Evolutionary conservation across 2,797 vertebrate genomes (phyloP).

Genomic region (Pogoniulus pusillus): DNA sequence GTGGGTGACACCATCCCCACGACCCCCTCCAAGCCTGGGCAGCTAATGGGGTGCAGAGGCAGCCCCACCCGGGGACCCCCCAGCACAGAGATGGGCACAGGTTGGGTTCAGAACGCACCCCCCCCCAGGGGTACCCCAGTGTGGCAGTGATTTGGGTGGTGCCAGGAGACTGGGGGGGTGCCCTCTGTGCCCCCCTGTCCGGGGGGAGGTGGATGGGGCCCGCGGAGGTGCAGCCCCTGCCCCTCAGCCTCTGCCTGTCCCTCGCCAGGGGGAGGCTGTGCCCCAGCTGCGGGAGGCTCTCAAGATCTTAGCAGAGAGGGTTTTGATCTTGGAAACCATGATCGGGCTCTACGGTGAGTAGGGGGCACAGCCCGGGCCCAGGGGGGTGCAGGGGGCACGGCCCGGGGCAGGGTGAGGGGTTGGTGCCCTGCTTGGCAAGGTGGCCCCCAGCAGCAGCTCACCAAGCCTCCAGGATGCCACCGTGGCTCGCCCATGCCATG

Average conservation of each 20-base stretch:
- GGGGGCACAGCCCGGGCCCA: constrained; percentile 56
- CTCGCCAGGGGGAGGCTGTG: constrained; percentile 97
- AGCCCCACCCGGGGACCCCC: neutral
- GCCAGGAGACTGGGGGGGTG: neutral
- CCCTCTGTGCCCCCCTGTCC: rapidly evolving
- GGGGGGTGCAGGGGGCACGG: neutral
- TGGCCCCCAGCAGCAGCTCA: neutral
- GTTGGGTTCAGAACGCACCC: neutral
- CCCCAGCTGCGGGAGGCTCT: constrained; percentile 99
- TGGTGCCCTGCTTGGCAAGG: neutral
- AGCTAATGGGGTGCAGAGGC: neutral
- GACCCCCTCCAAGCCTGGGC: no score
- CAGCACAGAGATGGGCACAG: neutral
- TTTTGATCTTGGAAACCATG: constrained; percentile 99
- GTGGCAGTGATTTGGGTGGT: rapidly evolving
- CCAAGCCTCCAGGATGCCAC: neutral
- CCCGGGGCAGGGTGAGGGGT: neutral
- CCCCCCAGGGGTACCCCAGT: rapidly evolving
- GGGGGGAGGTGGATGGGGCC: neutral
- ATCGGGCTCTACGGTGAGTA: constrained; percentile 99
- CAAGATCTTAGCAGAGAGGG: constrained; percentile 99
- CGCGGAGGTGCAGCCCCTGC: neutral
- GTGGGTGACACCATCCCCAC: neutral
- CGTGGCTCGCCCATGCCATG: neutral
- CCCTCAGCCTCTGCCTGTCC: constrained; percentile 83